These are phyloP conservation scores for Drosophila neocordata DNA, from an alignment of 1,140 invertebrate genomes.

Conservation along the genomic window DNA sequence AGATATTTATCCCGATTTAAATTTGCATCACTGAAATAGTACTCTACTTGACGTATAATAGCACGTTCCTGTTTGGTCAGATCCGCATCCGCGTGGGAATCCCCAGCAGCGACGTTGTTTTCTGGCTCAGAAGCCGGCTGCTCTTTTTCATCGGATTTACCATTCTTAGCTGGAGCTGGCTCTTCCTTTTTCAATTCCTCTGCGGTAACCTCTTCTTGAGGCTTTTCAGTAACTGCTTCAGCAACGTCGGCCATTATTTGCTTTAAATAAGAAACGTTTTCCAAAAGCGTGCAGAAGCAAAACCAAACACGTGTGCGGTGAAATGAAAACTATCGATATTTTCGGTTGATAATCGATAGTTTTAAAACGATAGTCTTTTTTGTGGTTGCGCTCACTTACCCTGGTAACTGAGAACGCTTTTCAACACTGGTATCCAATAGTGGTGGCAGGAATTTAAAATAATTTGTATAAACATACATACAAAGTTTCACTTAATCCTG, in stretches of 20 bases:
- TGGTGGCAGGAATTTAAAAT: too few species aligned
- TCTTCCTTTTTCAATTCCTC: slow-evolving; percentile 5
- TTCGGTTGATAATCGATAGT: background rate
- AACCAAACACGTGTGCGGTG: slow-evolving; percentile 48
- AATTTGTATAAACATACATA: too few species aligned
- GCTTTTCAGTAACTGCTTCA: slow-evolving; percentile 41
- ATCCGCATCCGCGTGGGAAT: slow-evolving; percentile 36
- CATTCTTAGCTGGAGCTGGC: slow-evolving; percentile 47
- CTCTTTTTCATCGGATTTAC: slow-evolving; percentile 39
- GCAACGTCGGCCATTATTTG: slow-evolving; percentile 67
- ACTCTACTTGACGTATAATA: slow-evolving; percentile 87
- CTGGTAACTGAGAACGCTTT: too few species aligned
- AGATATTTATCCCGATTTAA: slow-evolving; percentile 95
- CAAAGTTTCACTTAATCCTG: too few species aligned
- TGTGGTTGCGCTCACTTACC: too few species aligned
- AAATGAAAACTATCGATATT: background rate
- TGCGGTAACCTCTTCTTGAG: slow-evolving; percentile 26
- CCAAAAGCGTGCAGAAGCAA: slow-evolving; percentile 27
- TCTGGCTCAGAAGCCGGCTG: slow-evolving; percentile 29
- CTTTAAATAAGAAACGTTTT: slow-evolving; percentile 9
- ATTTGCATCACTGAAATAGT: slow-evolving; percentile 93
- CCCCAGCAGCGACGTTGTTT: slow-evolving; percentile 17
- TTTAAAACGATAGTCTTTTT: background rate
- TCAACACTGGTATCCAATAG: too few species aligned
- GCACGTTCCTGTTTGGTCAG: slow-evolving; percentile 83